These are phyloP conservation scores for Epinephelus cyanopodus DNA, from an alignment of 2,113 vertebrate genomes.

Conservation along the genomic window DNA sequence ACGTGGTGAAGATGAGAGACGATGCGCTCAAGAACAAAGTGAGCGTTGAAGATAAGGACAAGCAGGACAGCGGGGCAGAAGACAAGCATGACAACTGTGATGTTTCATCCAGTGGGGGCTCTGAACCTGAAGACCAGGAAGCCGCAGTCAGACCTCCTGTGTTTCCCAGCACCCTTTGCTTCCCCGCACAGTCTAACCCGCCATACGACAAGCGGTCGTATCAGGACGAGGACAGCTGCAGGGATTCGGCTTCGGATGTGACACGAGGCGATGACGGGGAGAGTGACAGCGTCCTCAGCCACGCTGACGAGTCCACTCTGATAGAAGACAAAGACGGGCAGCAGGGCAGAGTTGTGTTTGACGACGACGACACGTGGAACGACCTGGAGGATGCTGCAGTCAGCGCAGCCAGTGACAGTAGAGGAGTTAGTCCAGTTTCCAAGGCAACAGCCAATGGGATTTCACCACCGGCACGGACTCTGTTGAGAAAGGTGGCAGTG, in stretches of 20 bases:
- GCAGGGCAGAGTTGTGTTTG: slow-evolving; percentile 86
- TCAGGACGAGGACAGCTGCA: slow-evolving; percentile 65
- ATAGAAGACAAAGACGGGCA: slow-evolving; percentile 70
- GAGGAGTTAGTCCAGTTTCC: slow-evolving; percentile 11
- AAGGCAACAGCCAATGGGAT: slow-evolving; percentile 57
- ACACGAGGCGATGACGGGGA: slow-evolving; percentile 43
- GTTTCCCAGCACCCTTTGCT: slow-evolving; percentile 60
- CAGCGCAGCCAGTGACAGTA: neutral
- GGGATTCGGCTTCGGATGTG: slow-evolving; percentile 42
- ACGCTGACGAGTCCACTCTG: slow-evolving; percentile 70
- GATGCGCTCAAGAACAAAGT: slow-evolving; percentile 1
- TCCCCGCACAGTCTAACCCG: slow-evolving; percentile 56
- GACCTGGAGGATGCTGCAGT: slow-evolving; percentile 86
- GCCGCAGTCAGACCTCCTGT: slow-evolving; percentile 42
- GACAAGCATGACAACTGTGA: slow-evolving; percentile 9
- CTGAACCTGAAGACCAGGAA: slow-evolving; percentile 80
- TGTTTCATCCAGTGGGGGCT: slow-evolving; percentile 52
- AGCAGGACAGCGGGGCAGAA: slow-evolving; percentile 26
- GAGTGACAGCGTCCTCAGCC: slow-evolving; percentile 64
- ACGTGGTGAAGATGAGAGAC: neutral
- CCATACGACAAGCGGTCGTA: slow-evolving; percentile 82
- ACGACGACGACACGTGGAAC: slow-evolving; percentile 95
- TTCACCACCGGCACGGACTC: slow-evolving; percentile 72
- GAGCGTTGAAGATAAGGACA: slow-evolving; percentile 38
- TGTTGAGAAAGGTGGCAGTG: slow-evolving; percentile 89